Conservation (phyloP, 2,888 invertebrate genomes). For the Liodrosophila aerea region DNA sequence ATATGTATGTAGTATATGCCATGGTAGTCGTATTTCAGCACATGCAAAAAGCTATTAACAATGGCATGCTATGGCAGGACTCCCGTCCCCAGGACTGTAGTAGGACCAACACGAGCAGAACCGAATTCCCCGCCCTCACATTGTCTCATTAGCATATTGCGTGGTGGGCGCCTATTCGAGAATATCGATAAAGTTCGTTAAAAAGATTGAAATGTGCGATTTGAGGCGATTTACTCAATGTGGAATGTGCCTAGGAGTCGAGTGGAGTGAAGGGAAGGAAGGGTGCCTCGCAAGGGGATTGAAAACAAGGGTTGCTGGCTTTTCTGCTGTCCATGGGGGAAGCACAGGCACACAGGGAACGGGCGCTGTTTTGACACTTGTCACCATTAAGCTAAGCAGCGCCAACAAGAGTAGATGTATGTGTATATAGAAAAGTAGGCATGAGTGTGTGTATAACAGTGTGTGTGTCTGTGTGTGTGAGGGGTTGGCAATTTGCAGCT, state of each 20-base stretch:
- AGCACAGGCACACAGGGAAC: neutral
- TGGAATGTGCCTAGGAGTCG: slow-evolving; percentile 42
- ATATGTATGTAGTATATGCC: slow-evolving; percentile 2
- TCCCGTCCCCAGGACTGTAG: neutral
- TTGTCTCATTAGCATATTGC: slow-evolving; percentile 79
- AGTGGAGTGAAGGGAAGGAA: neutral
- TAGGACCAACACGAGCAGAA: neutral
- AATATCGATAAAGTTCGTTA: slow-evolving; percentile 77
- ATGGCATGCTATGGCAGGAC: slow-evolving; percentile 19
- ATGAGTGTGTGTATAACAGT: slow-evolving; percentile 2
- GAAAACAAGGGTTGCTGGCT: slow-evolving; percentile 39
- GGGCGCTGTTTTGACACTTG: slow-evolving; percentile 69
- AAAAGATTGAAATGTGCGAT: slow-evolving; percentile 72
- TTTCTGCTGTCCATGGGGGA: neutral
- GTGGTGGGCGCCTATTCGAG: slow-evolving; percentile 74
- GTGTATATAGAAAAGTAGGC: slow-evolving; percentile 5
- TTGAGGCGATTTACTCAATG: slow-evolving; percentile 67
- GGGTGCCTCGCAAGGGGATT: neutral
- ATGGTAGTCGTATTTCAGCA: slow-evolving; percentile 40
- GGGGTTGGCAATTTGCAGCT: slow-evolving; percentile 37
- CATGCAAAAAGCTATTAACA: slow-evolving; percentile 67
- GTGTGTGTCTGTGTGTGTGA: slow-evolving; percentile 9
- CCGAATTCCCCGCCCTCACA: slow-evolving; percentile 22
- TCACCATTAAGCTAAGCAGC: slow-evolving; percentile 74
- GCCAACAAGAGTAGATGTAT: slow-evolving; percentile 45